Evolutionary conservation across 2,888 invertebrate species (phyloP).

Genomic region (Philaethria dido): DNA sequence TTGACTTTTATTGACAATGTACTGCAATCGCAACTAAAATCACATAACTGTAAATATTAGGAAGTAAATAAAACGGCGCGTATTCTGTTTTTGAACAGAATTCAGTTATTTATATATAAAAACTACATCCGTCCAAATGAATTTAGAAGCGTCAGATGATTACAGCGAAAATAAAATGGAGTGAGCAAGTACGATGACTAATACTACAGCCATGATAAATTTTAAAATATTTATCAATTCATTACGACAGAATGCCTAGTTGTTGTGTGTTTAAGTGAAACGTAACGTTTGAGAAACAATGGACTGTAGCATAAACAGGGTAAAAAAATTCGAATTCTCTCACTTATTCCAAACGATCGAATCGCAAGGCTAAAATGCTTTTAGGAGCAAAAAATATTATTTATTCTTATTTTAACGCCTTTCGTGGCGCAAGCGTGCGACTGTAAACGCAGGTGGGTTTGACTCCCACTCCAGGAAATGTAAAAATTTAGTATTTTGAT

Average conservation of each 20-base stretch:
- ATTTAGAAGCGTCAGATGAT: not conserved
- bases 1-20: no score
- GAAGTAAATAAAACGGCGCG: no score
- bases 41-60: no score
- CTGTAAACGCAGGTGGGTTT: no score
- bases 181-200: not conserved
- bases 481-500: no score
- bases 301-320: not conserved
- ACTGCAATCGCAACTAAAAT: no score
- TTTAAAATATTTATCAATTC: slow-evolving; percentile 1
- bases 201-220: not conserved
- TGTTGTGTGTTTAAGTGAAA: not conserved
- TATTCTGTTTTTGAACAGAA: not conserved
- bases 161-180: not conserved
- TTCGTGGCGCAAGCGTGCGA: no score
- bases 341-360: not conserved
- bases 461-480: no score
- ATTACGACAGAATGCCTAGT: not conserved
- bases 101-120: not conserved
- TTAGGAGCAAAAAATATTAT: no score
- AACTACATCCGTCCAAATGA: not conserved
- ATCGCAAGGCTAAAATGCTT: no score
- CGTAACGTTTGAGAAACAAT: not conserved
- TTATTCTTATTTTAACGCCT: no score
- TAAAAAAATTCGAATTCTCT: not conserved